Conservation (phyloP, 1,140 invertebrate genomes). For the Aphaenogaster ashmeadi region DNA sequence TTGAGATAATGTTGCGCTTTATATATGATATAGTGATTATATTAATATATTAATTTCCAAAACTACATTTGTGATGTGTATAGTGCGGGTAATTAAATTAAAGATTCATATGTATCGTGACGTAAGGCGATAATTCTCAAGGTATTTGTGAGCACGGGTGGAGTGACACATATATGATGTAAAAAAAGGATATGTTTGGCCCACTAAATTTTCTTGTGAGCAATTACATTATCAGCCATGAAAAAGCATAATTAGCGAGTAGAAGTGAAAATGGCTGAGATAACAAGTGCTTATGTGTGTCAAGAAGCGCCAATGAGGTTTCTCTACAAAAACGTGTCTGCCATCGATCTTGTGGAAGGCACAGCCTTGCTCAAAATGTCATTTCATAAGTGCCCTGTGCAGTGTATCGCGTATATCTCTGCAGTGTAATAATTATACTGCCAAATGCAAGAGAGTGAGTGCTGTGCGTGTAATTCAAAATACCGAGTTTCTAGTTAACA, state of each 20-base stretch:
- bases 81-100: constrained; percentile 70
- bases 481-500: constrained; percentile 68
- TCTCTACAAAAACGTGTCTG: constrained; percentile 48
- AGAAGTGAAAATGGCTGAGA: constrained; percentile 68
- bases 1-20: constrained; percentile 44
- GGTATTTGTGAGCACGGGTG: constrained; percentile 68
- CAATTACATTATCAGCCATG: constrained; percentile 57
- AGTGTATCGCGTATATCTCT: constrained; percentile 70
- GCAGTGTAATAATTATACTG: constrained; percentile 69
- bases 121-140: constrained; percentile 33
- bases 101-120: constrained; percentile 67
- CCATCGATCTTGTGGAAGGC: constrained; percentile 60
- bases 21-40: constrained; percentile 58
- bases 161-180: constrained; percentile 63
- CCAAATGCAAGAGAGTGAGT: constrained; percentile 69
- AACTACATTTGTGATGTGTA: constrained; percentile 74
- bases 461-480: constrained; percentile 69
- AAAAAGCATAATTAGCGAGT: constrained; percentile 58
- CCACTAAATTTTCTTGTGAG: constrained; percentile 53
- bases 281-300: constrained; percentile 74
- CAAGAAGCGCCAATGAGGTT: constrained; percentile 60
- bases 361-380: constrained; percentile 53
- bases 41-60: constrained; percentile 67
- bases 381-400: constrained; percentile 71
- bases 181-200: constrained; percentile 37